Evolutionary conservation across 2,113 vertebrate species (phyloP).

Genomic region (Hirundichthys speculiger): DNA sequence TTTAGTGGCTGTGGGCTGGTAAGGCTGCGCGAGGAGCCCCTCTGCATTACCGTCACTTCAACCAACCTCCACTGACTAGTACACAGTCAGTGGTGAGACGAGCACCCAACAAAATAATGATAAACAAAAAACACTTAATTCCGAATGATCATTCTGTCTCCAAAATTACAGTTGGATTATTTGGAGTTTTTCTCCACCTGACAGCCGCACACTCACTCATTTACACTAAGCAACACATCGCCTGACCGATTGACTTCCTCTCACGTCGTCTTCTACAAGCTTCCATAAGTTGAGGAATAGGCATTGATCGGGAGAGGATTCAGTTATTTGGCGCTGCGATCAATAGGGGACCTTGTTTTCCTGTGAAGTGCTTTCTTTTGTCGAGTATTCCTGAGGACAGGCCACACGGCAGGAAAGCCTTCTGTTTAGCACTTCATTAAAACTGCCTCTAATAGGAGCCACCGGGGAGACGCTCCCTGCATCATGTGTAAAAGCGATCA

Average conservation of each 20-base stretch:
- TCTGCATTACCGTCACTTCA: conserved; percentile 78
- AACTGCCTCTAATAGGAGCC: conserved; percentile 89
- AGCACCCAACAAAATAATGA: conserved; percentile 1
- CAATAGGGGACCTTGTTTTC: conserved; percentile 77
- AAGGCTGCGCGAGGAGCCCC: conserved; percentile 78
- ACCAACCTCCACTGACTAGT: conserved; percentile 62
- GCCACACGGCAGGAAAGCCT: conserved; percentile 74
- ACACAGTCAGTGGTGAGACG: no score
- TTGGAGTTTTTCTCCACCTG: conserved; percentile 25
- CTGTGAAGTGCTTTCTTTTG: conserved; percentile 70
- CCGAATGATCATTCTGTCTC: not conserved
- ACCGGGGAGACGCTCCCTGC: conserved; percentile 83
- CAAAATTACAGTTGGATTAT: conserved; percentile 31
- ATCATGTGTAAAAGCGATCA: conserved; percentile 87
- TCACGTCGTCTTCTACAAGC: conserved; percentile 65
- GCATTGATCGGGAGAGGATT: conserved; percentile 68
- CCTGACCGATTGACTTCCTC: conserved; percentile 72
- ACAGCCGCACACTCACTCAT: conserved; percentile 20
- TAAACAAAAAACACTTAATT: not conserved
- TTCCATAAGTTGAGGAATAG: conserved; percentile 76
- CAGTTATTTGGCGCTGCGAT: conserved; percentile 77
- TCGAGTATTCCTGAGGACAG: conserved; percentile 72
- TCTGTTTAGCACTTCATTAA: conserved; percentile 93
- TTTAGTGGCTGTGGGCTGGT: conserved; percentile 83
- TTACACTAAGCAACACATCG: conserved; percentile 41